Evolutionary conservation across 2,797 vertebrate species (phyloP).

Genomic region (Mormyrops boulengeri): DNA sequence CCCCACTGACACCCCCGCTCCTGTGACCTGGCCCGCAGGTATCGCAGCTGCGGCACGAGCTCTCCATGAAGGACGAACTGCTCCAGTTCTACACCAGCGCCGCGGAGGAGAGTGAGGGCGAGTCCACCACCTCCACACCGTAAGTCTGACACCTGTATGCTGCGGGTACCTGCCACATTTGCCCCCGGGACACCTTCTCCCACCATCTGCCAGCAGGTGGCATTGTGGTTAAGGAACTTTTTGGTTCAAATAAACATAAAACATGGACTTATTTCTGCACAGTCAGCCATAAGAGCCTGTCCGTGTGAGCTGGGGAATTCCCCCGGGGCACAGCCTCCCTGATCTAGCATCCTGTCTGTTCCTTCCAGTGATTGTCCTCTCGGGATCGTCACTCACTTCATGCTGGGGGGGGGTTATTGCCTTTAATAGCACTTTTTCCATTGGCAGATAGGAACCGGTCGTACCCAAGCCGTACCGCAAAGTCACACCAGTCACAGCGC

Average conservation of each 20-base stretch:
- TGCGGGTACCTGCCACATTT: not conserved
- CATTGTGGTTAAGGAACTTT: not conserved
- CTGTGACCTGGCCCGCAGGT: constrained; percentile 58
- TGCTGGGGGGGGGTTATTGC: not conserved
- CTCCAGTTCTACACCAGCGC: constrained; percentile 92
- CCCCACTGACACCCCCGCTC: not conserved
- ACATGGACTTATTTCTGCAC: not conserved
- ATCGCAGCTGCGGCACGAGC: constrained; percentile 89
- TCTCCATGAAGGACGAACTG: constrained; percentile 96
- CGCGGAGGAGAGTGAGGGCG: constrained; percentile 88
- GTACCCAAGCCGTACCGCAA: not conserved
- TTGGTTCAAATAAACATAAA: not conserved
- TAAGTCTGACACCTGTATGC: constrained; percentile 55
- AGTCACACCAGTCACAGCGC: not conserved
- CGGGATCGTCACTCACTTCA: not conserved
- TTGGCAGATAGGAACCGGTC: not conserved
- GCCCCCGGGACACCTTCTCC: not conserved
- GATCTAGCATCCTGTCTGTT: not conserved
- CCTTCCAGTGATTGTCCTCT: not conserved
- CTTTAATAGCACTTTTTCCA: not conserved
- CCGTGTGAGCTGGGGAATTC: not conserved
- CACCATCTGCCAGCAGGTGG: not conserved
- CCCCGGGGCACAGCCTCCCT: not conserved
- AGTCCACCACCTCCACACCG: constrained; percentile 84
- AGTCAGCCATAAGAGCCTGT: not conserved